Conservation (phyloP, 2,113 vertebrate genomes). For the Dasypus novemcinctus region DNA sequence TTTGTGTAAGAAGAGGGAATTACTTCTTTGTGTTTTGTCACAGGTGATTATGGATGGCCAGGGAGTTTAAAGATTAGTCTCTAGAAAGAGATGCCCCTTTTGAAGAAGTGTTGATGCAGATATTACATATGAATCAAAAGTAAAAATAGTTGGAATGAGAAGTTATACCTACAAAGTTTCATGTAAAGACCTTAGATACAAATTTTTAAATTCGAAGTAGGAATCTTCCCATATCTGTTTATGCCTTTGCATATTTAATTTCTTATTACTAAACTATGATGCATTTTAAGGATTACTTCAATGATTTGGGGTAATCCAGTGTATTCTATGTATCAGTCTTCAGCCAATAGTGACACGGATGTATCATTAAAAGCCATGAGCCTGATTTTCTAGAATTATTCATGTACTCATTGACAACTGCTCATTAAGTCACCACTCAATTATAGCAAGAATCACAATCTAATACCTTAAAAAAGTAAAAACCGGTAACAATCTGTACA, state of each 20-base stretch:
- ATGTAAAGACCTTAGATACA: neutral
- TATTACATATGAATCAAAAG: neutral
- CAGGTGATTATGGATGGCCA: neutral
- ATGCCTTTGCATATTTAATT: neutral
- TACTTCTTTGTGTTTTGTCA: neutral
- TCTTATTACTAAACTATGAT: neutral
- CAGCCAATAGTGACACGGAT: rapidly evolving
- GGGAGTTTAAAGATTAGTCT: neutral
- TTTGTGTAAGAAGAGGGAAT: neutral
- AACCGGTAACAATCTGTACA: neutral
- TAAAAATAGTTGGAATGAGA: neutral
- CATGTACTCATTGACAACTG: neutral
- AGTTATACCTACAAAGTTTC: neutral
- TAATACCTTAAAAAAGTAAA: neutral
- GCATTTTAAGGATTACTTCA: neutral
- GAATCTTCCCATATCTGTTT: too few relatives aligned
- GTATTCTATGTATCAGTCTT: neutral
- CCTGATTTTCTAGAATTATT: neutral
- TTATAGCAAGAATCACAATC: rapidly evolving
- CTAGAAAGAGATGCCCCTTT: neutral
- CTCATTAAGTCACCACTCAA: neutral
- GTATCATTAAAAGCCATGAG: neutral
- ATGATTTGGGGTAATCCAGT: neutral
- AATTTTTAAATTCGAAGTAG: neutral
- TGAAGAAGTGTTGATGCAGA: conserved; percentile 4